These are phyloP conservation scores for Papilio helenus DNA, from an alignment of 1,140 invertebrate genomes.

Conservation along the genomic window DNA sequence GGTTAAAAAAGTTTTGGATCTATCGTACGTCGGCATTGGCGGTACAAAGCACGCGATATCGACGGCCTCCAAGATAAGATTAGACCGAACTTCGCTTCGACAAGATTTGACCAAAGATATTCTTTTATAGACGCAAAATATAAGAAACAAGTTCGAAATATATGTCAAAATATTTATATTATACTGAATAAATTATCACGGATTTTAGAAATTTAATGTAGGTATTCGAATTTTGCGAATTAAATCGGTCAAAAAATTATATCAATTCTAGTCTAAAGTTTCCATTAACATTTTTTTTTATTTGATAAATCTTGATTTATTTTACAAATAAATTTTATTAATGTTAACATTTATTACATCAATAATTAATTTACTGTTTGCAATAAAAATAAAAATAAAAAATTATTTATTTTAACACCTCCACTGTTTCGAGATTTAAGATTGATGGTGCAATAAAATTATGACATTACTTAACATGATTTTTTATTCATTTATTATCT, in stretches of 20 bases:
- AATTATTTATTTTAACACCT: slow-evolving; percentile 17
- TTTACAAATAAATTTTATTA: slow-evolving; percentile 17
- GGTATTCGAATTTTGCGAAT: not conserved
- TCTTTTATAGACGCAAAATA: slow-evolving; percentile 43
- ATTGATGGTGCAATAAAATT: slow-evolving; percentile 79
- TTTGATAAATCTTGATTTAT: not conserved
- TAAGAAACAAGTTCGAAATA: slow-evolving; percentile 42
- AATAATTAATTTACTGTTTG: not conserved
- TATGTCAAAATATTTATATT: slow-evolving; percentile 68
- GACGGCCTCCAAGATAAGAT: slow-evolving; percentile 32
- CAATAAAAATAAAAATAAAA: not conserved
- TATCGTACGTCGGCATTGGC: slow-evolving; percentile 23
- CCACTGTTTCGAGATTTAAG: slow-evolving; percentile 58
- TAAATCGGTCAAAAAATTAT: not conserved
- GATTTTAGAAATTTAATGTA: not conserved
- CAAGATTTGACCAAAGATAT: slow-evolving; percentile 47
- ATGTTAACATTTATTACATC: not conserved
- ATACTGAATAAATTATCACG: slow-evolving; percentile 50
- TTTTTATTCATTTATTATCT: slow-evolving; percentile 76
- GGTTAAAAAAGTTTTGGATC: slow-evolving; percentile 31
- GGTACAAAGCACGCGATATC: slow-evolving; percentile 27
- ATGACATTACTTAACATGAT: slow-evolving; percentile 58
- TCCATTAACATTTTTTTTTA: not conserved
- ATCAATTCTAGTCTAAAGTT: too few relatives aligned
- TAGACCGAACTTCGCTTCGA: slow-evolving; percentile 24